Evolutionary conservation across 2,797 vertebrate genomes (phyloP).

Genomic region (Etheostoma nigrum): DNA sequence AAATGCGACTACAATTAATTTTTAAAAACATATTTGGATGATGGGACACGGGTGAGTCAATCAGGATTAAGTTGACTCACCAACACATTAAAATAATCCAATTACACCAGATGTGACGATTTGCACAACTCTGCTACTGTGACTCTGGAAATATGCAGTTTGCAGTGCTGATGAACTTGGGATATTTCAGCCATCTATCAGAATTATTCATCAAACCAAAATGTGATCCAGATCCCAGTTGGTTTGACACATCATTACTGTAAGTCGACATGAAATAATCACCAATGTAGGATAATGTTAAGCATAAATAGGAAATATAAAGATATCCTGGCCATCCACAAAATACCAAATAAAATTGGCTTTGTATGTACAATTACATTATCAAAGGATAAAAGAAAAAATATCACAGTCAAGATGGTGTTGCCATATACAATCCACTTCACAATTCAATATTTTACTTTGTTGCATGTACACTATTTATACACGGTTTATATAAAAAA

Average conservation of each 20-base stretch:
- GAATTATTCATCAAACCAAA: constrained; percentile 31
- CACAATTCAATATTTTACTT: too few relatives aligned
- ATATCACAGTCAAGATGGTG: not conserved
- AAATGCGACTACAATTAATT: constrained; percentile 5
- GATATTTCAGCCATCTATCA: not conserved
- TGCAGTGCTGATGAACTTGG: not conserved
- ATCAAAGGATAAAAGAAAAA: not conserved
- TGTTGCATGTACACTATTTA: too few relatives aligned
- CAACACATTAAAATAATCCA: constrained; percentile 14
- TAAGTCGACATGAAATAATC: constrained; percentile 7
- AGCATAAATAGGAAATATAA: not conserved
- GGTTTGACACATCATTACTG: constrained; percentile 8
- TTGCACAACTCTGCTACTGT: not conserved
- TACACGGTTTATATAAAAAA: too few relatives aligned
- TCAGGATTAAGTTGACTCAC: constrained; percentile 2
- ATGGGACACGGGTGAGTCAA: not conserved
- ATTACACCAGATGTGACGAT: not conserved
- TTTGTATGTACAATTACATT: not conserved
- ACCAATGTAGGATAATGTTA: not conserved
- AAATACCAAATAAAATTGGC: not conserved
- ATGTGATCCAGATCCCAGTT: not conserved
- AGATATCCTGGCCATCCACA: not conserved
- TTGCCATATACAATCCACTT: too few relatives aligned
- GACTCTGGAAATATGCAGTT: not conserved
- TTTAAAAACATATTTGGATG: not conserved